phyloP scores from a whole-genome alignment of 2,797 vertebrate species.

The Knipowitschia caucasica region DNA sequence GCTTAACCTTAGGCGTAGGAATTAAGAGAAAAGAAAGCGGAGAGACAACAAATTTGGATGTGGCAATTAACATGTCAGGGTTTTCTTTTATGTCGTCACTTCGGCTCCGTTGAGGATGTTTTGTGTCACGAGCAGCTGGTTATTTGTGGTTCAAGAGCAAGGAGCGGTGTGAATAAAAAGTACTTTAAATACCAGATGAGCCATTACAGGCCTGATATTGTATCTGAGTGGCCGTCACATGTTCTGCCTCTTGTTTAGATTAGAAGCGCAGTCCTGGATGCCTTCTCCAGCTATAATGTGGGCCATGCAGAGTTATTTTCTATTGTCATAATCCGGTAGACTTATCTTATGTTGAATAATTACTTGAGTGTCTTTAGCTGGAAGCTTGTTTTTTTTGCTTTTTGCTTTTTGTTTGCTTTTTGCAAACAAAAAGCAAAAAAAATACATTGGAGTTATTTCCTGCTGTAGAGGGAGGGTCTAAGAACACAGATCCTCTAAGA shows the following conservation, averaged over 20 bases:
- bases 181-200: slow-evolving; percentile 64
- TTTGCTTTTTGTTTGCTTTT: too few species aligned
- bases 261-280: slow-evolving; percentile 35
- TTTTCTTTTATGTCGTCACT: slow-evolving; percentile 49
- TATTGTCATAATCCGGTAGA: too few species aligned
- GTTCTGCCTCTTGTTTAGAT: slow-evolving; percentile 37
- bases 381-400: too few species aligned
- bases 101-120: slow-evolving; percentile 53
- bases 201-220: slow-evolving; percentile 60
- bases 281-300: slow-evolving; percentile 26
- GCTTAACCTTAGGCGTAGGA: slow-evolving; percentile 64
- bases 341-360: too few species aligned
- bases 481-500: too few species aligned
- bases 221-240: slow-evolving; percentile 47
- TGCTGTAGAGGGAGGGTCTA: too few species aligned
- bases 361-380: too few species aligned
- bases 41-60: slow-evolving; percentile 39
- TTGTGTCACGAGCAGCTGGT: slow-evolving; percentile 43
- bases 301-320: not conserved
- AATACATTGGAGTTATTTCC: too few species aligned
- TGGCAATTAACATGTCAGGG: slow-evolving; percentile 67
- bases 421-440: too few species aligned
- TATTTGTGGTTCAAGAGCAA: slow-evolving; percentile 35
- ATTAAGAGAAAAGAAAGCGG: slow-evolving; percentile 36
- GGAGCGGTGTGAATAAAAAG: slow-evolving; percentile 48